Percentiles rank a stretch among this genome's conserved stretches.
Evolutionary conservation across 1,140 invertebrate species (phyloP).

Genomic region (Colletes gigas): DNA sequence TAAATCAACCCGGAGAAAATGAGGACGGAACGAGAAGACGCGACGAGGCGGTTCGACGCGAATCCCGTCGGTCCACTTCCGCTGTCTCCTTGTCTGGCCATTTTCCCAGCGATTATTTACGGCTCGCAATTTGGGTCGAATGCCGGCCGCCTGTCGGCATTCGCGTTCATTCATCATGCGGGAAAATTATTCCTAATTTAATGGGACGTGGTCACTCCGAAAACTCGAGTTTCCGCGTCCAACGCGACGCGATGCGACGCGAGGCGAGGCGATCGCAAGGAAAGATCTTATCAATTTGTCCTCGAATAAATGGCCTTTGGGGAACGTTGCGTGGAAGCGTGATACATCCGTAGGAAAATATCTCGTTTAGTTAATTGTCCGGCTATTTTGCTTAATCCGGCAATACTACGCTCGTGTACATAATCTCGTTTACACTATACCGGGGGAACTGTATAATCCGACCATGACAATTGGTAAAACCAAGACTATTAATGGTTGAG

Average conservation of each 20-base stretch:
- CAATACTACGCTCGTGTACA: too few species aligned
- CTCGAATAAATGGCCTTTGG: too few species aligned
- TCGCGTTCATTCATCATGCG: conserved; percentile 7
- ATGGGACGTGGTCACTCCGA: conserved; percentile 10
- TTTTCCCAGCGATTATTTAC: conserved; percentile 47
- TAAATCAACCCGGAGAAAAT: conserved; percentile 50
- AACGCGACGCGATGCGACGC: too few species aligned
- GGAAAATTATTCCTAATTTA: conserved; percentile 55
- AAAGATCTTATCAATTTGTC: background rate
- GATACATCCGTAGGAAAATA: too few species aligned
- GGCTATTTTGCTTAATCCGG: too few species aligned
- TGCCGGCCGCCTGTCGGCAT: conserved; percentile 19
- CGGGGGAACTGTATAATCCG: too few species aligned
- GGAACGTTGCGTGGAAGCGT: too few species aligned
- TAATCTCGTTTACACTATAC: too few species aligned
- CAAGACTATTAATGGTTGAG: too few species aligned
- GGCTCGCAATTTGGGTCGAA: conserved; percentile 51
- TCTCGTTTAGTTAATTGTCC: too few species aligned
- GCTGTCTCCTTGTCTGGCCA: conserved; percentile 24
- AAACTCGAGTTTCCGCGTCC: background rate
- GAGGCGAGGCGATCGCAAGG: too few species aligned
- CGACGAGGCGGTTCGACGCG: conserved; percentile 39
- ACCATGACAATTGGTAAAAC: too few species aligned
- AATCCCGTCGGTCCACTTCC: conserved; percentile 27
- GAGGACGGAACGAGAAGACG: conserved; percentile 25